phyloP scores from a whole-genome alignment of 2,113 vertebrate species.

The Ailuropoda melanoleuca region DNA sequence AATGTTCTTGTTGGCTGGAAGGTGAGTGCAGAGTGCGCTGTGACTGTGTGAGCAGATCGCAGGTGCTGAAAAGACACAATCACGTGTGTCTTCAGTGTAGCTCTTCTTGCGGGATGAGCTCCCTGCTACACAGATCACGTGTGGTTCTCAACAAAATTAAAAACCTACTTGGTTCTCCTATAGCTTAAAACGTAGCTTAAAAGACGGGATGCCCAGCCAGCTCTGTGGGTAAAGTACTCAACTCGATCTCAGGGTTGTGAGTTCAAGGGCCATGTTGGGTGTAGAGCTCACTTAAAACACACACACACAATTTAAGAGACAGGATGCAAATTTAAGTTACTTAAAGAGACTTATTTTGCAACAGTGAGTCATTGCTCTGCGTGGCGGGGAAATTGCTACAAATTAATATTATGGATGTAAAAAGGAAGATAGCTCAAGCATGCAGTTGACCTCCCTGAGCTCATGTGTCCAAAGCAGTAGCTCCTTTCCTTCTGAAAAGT shows the following conservation, averaged over 20 bases:
- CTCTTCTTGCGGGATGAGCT: neutral
- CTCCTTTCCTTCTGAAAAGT: neutral
- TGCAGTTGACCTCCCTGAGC: neutral
- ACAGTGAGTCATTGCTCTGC: neutral
- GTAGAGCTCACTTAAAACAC: neutral
- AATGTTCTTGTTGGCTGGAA: neutral
- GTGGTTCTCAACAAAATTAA: neutral
- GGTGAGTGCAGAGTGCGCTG: neutral
- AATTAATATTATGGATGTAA: neutral
- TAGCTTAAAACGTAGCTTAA: neutral
- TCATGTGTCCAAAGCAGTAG: neutral
- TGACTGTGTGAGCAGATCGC: rapidly evolving
- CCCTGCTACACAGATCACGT: neutral
- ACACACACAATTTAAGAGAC: neutral
- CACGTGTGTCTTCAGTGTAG: too few species aligned
- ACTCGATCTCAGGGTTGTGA: neutral
- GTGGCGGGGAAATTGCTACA: neutral
- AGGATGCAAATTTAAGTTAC: neutral
- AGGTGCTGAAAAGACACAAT: neutral
- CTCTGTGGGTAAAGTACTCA: neutral
- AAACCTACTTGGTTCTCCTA: neutral
- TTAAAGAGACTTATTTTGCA: neutral
- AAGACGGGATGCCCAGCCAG: neutral
- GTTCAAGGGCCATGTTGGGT: neutral
- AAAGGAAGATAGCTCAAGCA: neutral